These are phyloP conservation scores for Takifugu bimaculatus DNA, from an alignment of 2,113 vertebrate genomes.

Conservation along the genomic window DNA sequence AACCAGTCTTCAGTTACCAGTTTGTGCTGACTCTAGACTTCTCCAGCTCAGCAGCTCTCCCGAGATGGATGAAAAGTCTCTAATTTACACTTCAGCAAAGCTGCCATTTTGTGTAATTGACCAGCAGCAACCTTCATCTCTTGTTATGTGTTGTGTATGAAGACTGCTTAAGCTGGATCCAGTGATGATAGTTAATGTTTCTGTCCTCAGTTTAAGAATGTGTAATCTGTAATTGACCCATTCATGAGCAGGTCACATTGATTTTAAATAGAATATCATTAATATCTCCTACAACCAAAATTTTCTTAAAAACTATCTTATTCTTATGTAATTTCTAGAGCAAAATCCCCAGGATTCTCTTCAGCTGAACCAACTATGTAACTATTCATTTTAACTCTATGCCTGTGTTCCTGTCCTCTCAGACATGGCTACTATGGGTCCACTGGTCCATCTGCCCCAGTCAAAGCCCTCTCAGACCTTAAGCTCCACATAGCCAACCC, in stretches of 20 bases:
- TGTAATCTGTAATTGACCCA: not conserved
- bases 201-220: not conserved
- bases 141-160: not conserved
- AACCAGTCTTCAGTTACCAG: not conserved
- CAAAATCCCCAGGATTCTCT: too few relatives aligned
- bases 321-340: too few relatives aligned
- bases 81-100: slow-evolving; percentile 29
- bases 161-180: not conserved
- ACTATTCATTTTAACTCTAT: not conserved
- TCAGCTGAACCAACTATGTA: not conserved
- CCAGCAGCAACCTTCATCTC: not conserved
- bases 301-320: too few relatives aligned
- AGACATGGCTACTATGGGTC: slow-evolving; percentile 89
- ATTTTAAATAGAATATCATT: too few relatives aligned
- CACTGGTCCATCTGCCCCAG: slow-evolving; percentile 78
- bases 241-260: not conserved
- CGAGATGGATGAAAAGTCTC: not conserved
- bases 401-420: not conserved
- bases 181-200: not conserved
- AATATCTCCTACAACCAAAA: too few relatives aligned
- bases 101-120: slow-evolving; percentile 27
- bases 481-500: slow-evolving; percentile 80
- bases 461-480: slow-evolving; percentile 81
- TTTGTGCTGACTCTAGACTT: slow-evolving; percentile 25
- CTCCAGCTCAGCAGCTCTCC: slow-evolving; percentile 16